A percentile compares a stretch with the other conserved stretches of the same genome.
phyloP scores from a whole-genome alignment of 2,888 invertebrate genomes.

The Archaeoteleia sp. region DNA sequence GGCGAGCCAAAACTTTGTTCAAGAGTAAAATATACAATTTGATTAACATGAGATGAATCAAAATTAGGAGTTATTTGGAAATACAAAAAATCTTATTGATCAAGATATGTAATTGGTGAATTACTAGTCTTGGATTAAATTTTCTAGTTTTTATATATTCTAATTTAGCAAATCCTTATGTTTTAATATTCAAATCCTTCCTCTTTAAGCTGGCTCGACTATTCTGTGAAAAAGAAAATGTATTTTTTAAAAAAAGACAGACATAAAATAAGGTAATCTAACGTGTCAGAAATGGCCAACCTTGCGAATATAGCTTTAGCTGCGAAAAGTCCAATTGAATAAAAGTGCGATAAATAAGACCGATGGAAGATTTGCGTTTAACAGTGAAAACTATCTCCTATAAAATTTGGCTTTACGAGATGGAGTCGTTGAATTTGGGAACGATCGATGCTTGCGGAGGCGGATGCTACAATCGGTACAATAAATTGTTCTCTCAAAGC shows the following conservation, averaged over 20 bases:
- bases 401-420: constrained; percentile 50
- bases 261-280: constrained; percentile 34
- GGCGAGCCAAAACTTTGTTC: constrained; percentile 3
- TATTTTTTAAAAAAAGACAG: too few relatives aligned
- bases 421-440: constrained; percentile 50
- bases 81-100: too few relatives aligned
- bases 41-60: too few relatives aligned
- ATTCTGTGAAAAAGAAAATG: too few relatives aligned
- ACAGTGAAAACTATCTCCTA: constrained; percentile 42
- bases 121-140: too few relatives aligned
- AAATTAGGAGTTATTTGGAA: too few relatives aligned
- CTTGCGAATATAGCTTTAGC: constrained; percentile 6
- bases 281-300: constrained; percentile 26
- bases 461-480: constrained; percentile 47
- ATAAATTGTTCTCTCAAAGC: constrained; percentile 53
- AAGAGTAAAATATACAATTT: too few relatives aligned
- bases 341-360: constrained; percentile 49
- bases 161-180: too few relatives aligned
- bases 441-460: constrained; percentile 43
- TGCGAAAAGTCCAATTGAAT: constrained; percentile 40
- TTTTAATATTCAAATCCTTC: too few relatives aligned
- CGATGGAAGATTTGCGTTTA: constrained; percentile 46
- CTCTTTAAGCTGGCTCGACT: too few relatives aligned
- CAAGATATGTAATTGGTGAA: too few relatives aligned
- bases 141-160: too few relatives aligned